phyloP scores from a whole-genome alignment of 2,888 invertebrate genomes.

The Meiosimyza platycephala region DNA sequence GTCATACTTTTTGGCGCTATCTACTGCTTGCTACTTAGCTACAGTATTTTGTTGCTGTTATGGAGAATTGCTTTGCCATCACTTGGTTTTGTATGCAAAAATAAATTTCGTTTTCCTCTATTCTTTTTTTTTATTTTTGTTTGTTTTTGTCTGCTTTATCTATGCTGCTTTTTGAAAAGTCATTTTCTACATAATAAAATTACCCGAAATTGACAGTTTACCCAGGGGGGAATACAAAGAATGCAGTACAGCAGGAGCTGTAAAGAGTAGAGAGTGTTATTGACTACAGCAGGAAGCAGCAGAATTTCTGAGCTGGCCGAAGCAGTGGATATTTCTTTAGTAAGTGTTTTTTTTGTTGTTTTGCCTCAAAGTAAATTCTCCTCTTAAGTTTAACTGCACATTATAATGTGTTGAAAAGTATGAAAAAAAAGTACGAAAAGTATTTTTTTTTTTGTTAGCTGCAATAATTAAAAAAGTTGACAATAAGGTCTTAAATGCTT shows the following conservation, averaged over 20 bases:
- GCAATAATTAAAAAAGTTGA: conserved; percentile 15
- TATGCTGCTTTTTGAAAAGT: conserved; percentile 17
- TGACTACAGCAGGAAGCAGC: too few relatives aligned
- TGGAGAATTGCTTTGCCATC: background rate
- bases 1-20: conserved; percentile 25
- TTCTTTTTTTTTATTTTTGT: background rate
- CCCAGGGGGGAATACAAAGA: background rate
- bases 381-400: too few relatives aligned
- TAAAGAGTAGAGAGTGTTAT: background rate
- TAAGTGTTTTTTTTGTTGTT: too few relatives aligned
- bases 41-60: conserved; percentile 4
- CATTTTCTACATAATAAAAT: conserved; percentile 34
- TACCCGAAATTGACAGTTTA: conserved; percentile 31
- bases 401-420: conserved; percentile 10
- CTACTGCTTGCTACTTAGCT: background rate
- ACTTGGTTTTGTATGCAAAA: conserved; percentile 12
- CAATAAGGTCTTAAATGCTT: background rate
- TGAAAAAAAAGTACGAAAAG: background rate
- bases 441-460: background rate
- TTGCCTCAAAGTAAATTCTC: too few relatives aligned
- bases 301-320: too few relatives aligned
- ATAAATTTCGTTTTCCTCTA: background rate
- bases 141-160: background rate
- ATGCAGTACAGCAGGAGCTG: background rate
- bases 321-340: too few relatives aligned